Percentiles rank a stretch among this genome's conserved stretches.
These are phyloP conservation scores for Xanthorhoe spadicearia DNA, from an alignment of 2,888 invertebrate genomes.

Conservation along the genomic window DNA sequence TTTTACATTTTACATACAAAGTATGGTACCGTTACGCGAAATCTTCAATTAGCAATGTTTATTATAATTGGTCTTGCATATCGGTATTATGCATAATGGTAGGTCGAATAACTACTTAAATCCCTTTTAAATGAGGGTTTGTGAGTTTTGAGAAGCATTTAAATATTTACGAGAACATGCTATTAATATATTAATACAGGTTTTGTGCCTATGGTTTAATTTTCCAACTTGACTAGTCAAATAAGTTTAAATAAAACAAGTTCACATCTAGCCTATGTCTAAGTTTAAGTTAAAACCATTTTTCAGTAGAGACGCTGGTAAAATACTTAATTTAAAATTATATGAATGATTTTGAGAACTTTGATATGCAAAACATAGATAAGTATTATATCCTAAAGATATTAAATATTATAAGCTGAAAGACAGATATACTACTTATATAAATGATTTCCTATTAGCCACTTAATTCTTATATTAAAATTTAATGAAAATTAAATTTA, in stretches of 20 bases:
- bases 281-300: too few relatives aligned
- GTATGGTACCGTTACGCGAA: conserved; percentile 25
- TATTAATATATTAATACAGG: background rate
- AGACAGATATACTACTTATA: too few relatives aligned
- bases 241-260: too few relatives aligned
- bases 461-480: too few relatives aligned
- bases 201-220: background rate
- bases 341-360: too few relatives aligned
- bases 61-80: conserved; percentile 36
- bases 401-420: too few relatives aligned
- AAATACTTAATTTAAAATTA: too few relatives aligned
- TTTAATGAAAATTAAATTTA: background rate
- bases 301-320: too few relatives aligned
- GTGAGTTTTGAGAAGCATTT: conserved; percentile 7
- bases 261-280: too few relatives aligned
- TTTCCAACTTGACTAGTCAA: background rate
- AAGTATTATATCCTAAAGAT: too few relatives aligned
- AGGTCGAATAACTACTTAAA: conserved; percentile 17
- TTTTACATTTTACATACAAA: conserved; percentile 3
- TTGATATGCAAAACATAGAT: too few relatives aligned
- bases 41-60: conserved; percentile 37
- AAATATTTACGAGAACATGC: conserved; percentile 8
- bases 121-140: conserved; percentile 16
- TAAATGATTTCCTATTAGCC: too few relatives aligned
- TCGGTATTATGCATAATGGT: conserved; percentile 20